Evolutionary conservation across 2,888 invertebrate species (phyloP), one percentile per base, ranked within the genome.

Genomic region (Lasioglossum malachurum): DNA sequence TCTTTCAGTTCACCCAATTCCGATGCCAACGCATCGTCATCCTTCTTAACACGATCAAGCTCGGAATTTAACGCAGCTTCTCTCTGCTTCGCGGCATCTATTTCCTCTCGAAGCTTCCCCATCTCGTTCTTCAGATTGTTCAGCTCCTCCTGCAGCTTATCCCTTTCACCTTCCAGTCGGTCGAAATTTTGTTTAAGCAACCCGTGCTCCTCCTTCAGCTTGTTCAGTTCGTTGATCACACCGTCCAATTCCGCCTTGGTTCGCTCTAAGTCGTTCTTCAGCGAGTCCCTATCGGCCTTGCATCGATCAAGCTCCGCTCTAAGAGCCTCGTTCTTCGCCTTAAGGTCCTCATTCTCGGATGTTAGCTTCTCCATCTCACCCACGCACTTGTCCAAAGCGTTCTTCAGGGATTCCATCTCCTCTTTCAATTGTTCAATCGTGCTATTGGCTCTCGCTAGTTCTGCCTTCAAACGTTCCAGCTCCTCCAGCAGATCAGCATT

Each of bases 341-440:
- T 86, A 4, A 93, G 73, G 16, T 79, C 77, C n/a, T 82, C 77
- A 38, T 85, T 91, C 19, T 90, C 89, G 8, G 41, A 49, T 87
- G 81, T 86, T 76, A 91, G 27, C 38, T 49, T 89, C 23, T 91
- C 87, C 41, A 75, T 35, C 27, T 89, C 87, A 4, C 19, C 69
- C 7, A 69, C 31, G 46, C 89, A 73, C n/a, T 83, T 88, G 12
- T 86, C 86, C 12, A 86, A 8, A 3, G 84, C 90, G 1, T 86
- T 74, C 31, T 64, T 88, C 67, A 91, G 71, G 12, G 82, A 71
- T 1, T 35, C 77, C 19, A 79, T 74, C 19, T 88, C 85, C 4
- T 74, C 72, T 74, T 87, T 87, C 53, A 91, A 76, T 41, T 75
- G 82, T 53, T 87, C 76, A n/a, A 83, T 49, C 53, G 87, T 87